Conservation (phyloP, 2,888 invertebrate species). For the Molanna angustata region DNA sequence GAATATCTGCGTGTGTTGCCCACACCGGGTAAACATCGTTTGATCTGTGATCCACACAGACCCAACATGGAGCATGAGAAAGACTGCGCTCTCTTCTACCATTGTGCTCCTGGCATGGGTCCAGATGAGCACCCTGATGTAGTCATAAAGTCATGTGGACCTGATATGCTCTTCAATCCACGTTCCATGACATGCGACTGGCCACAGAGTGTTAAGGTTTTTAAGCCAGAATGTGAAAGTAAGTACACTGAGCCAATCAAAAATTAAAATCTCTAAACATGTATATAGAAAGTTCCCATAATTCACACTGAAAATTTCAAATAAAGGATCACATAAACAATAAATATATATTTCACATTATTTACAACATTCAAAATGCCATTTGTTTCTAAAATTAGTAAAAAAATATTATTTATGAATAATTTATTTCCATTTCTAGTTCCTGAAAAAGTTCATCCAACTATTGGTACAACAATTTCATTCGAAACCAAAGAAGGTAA, state of each 20-base stretch:
- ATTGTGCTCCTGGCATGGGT: conserved; percentile 55
- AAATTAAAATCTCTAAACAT: background rate
- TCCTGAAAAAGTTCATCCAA: background rate
- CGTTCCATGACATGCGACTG: conserved; percentile 62
- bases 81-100: conserved; percentile 68
- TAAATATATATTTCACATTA: background rate
- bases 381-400: background rate
- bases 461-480: background rate
- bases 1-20: conserved; percentile 2
- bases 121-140: conserved; percentile 44
- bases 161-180: conserved; percentile 66
- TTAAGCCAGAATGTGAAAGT: conserved; percentile 60
- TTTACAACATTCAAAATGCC: background rate
- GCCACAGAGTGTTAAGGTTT: conserved; percentile 54
- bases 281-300: no score
- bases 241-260: background rate
- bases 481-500: background rate
- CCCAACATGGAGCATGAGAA: conserved; percentile 61
- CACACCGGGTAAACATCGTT: background rate
- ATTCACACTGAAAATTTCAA: no score
- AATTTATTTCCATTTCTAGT: background rate
- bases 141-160: conserved; percentile 65
- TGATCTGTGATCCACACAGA: conserved; percentile 44
- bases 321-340: background rate
- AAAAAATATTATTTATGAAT: background rate